A percentile compares a stretch with the other conserved stretches of the same genome.
These are phyloP conservation scores for Marmota monax DNA, from an alignment of 2,113 vertebrate genomes.

Conservation along the genomic window DNA sequence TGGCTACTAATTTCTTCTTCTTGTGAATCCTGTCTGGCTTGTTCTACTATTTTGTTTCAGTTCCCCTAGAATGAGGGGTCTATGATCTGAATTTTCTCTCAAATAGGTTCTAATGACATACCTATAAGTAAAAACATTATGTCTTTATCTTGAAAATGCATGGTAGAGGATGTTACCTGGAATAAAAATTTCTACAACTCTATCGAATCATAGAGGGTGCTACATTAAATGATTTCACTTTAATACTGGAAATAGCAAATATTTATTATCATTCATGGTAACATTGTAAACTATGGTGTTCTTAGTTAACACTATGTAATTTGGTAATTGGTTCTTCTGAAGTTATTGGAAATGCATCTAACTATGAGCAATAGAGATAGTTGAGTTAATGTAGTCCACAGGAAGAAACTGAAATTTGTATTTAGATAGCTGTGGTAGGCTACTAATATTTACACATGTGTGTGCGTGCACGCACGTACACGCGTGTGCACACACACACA, in stretches of 20 bases:
- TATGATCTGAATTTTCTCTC: not conserved
- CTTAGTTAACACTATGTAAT: not conserved
- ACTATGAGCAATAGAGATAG: not conserved
- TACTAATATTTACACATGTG: not conserved
- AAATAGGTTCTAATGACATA: not conserved
- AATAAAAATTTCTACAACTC: not conserved
- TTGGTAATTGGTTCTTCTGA: not conserved
- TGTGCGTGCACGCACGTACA: too few relatives aligned
- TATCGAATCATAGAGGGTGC: not conserved
- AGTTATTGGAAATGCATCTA: not conserved
- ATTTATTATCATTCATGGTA: not conserved
- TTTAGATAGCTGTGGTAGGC: not conserved
- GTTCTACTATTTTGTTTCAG: not conserved
- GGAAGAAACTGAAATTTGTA: not conserved
- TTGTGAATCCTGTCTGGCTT: not conserved
- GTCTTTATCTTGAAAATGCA: not conserved
- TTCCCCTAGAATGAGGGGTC: not conserved
- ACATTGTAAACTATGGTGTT: not conserved
- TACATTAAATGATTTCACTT: not conserved
- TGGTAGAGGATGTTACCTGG: not conserved
- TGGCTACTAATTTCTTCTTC: conserved; percentile 35
- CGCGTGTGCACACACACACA: too few relatives aligned
- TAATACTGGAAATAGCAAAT: not conserved
- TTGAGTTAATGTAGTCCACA: not conserved
- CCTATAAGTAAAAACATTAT: not conserved